Evolutionary conservation across 2,888 invertebrate genomes (phyloP), one percentile per base, ranked within the genome.

Genomic region (Synanthedon andrenaeformis): DNA sequence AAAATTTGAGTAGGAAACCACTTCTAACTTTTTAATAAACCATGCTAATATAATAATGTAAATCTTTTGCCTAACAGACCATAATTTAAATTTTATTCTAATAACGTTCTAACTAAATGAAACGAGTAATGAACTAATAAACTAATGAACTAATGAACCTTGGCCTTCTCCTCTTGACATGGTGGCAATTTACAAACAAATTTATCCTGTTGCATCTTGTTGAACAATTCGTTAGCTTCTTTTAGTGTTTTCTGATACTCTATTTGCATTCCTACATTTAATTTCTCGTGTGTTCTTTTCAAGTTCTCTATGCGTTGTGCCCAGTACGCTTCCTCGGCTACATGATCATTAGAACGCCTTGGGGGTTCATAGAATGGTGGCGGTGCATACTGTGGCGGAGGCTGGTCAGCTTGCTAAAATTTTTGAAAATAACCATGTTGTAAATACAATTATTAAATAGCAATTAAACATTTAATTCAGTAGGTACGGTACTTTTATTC

Each of bases 241-340:
- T 86, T 81, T 54, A 87, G 63, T 49, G 84, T 82, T 57, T 83
- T 85, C 56, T 85, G 78, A 61, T 85, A 87, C 62, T 87, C 86
- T 55, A 71, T 55, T 23, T 77, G 73, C 87, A 87, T 86, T 52
- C 77, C 72, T 42, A 70, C 71, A 58, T 77, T 83, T 53, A 87
- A 82, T 66, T 82, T 82, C 51, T 84, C 83, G 41, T 87, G 85
- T 56, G 80, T 74, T 45, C 82, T 66, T 58, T 85, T 86, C 12
- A 87, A 67, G 56, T 72, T 70, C 58, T 87, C 86, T 59, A 87
- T 86, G 12, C 87, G 75, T 17, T 76, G 74, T 5, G 79, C 66
- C 87, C 87, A 87, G 65, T 87, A 87, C 3, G 79, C 83, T 59
- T 87, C 87, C 53, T 87, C 87, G 2, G 82, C 78, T 8, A 76